Conservation (phyloP, 2,113 vertebrate species). For the Hippocampus abdominalis region DNA sequence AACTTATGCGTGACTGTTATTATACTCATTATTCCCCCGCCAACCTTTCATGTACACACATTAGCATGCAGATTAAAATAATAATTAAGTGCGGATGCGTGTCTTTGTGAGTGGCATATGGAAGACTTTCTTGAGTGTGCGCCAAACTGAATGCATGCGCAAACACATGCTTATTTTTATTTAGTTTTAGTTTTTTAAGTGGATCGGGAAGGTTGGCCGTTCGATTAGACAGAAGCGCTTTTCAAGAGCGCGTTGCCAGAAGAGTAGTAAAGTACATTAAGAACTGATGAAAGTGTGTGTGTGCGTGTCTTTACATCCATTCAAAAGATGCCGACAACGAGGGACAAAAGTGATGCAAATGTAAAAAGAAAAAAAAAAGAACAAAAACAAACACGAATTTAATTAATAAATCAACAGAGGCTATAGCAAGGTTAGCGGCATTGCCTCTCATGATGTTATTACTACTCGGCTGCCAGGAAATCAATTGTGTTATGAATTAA, state of each 20-base stretch:
- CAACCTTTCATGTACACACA: neutral
- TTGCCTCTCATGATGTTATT: slow-evolving; percentile 44
- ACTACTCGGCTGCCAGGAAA: slow-evolving; percentile 40
- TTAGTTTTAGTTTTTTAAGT: neutral
- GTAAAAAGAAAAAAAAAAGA: neutral
- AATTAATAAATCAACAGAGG: slow-evolving; percentile 30
- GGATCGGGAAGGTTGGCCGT: neutral
- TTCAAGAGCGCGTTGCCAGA: neutral
- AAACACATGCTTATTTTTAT: neutral
- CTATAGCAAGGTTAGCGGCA: slow-evolving; percentile 34
- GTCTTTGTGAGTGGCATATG: neutral
- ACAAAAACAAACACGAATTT: slow-evolving; percentile 25
- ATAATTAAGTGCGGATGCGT: neutral
- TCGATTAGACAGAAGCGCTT: neutral
- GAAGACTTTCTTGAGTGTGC: neutral
- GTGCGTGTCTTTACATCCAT: neutral
- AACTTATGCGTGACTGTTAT: neutral
- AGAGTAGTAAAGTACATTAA: neutral
- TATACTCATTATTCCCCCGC: neutral
- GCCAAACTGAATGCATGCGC: neutral
- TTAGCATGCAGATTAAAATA: slow-evolving; percentile 6
- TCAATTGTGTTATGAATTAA: slow-evolving; percentile 58
- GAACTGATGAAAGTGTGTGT: neutral
- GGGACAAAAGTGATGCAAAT: neutral
- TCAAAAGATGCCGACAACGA: neutral